These are phyloP conservation scores for Oikopleura dioica DNA, from an alignment of 23 tunicate genomes.

Conservation along the genomic window DNA sequence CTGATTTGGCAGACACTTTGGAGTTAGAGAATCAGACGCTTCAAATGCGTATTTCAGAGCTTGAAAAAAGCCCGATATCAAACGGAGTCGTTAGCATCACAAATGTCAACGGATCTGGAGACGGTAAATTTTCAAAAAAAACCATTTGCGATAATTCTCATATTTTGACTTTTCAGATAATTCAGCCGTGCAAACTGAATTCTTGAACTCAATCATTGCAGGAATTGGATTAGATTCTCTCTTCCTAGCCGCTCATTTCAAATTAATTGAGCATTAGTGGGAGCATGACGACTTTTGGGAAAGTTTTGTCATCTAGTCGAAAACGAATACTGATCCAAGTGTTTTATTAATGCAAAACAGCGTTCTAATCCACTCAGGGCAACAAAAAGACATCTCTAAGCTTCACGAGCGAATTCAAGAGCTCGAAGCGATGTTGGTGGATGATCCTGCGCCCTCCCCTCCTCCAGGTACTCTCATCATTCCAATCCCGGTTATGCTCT, in stretches of 20 bases:
- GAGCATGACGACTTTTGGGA: background rate
- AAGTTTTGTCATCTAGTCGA: background rate
- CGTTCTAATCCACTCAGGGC: slow-evolving; percentile 16
- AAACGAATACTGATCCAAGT: background rate
- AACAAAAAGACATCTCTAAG: slow-evolving; percentile 32
- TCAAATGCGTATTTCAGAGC: background rate
- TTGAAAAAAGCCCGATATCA: background rate
- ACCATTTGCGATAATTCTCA: no score
- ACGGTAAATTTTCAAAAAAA: background rate
- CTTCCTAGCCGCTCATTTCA: no score
- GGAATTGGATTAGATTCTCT: background rate
- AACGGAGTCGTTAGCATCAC: background rate
- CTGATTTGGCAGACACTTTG: background rate
- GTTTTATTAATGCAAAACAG: background rate
- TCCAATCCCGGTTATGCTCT: background rate
- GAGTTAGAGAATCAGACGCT: background rate
- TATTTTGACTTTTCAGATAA: no score
- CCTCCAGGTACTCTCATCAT: background rate
- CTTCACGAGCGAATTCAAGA: slow-evolving; percentile 34
- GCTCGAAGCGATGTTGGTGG: slow-evolving; percentile 41
- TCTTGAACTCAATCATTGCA: slow-evolving; percentile 62
- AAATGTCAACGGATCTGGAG: background rate
- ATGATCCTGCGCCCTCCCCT: slow-evolving; percentile 11
- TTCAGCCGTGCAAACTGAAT: slow-evolving; percentile 39
- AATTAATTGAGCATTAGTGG: background rate